These are phyloP conservation scores for Haliclona indistincta DNA, from an alignment of 37 sponge, comb jelly and placozoan genomes.

Conservation along the genomic window DNA sequence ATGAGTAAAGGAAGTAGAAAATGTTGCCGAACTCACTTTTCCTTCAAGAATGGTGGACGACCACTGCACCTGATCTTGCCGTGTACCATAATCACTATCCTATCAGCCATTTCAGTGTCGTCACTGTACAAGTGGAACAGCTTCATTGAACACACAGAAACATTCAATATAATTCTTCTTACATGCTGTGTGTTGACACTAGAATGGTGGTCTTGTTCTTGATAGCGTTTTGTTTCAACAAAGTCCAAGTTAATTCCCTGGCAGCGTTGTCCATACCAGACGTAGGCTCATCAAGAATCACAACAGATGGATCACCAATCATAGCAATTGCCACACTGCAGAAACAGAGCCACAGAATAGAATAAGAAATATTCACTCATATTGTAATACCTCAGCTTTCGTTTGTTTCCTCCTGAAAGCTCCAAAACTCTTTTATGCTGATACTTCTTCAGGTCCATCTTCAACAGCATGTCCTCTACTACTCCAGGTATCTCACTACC, in stretches of 20 bases:
- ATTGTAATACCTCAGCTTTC: slow-evolving; percentile 75
- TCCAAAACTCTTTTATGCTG: no score
- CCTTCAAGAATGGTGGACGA: slow-evolving; percentile 91
- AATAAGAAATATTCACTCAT: not conserved
- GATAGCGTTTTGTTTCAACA: slow-evolving; percentile 71
- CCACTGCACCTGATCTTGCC: slow-evolving; percentile 83
- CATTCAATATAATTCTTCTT: slow-evolving; percentile 5
- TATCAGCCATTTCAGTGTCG: slow-evolving; percentile 97
- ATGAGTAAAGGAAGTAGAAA: not conserved
- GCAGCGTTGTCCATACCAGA: slow-evolving; percentile 98
- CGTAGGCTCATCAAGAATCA: slow-evolving; percentile 96
- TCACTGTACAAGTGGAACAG: slow-evolving; percentile 64
- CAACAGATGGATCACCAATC: slow-evolving; percentile 83
- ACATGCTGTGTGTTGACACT: slow-evolving; percentile 90
- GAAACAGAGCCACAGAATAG: no score
- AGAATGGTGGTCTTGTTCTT: slow-evolving; percentile 85
- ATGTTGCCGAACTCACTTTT: slow-evolving; percentile 32
- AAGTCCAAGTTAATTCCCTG: slow-evolving; percentile 92
- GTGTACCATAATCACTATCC: slow-evolving; percentile 95
- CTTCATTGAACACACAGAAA: not conserved
- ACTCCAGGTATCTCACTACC: slow-evolving; percentile 55
- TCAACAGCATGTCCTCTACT: slow-evolving; percentile 71
- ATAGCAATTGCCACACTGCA: slow-evolving; percentile 74
- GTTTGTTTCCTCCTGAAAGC: slow-evolving; percentile 97
- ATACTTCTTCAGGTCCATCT: slow-evolving; percentile 70